Percentiles rank a stretch among this genome's conserved stretches.
These are phyloP conservation scores for Melanophora roralis DNA, from an alignment of 2,888 invertebrate species.

Conservation along the genomic window DNA sequence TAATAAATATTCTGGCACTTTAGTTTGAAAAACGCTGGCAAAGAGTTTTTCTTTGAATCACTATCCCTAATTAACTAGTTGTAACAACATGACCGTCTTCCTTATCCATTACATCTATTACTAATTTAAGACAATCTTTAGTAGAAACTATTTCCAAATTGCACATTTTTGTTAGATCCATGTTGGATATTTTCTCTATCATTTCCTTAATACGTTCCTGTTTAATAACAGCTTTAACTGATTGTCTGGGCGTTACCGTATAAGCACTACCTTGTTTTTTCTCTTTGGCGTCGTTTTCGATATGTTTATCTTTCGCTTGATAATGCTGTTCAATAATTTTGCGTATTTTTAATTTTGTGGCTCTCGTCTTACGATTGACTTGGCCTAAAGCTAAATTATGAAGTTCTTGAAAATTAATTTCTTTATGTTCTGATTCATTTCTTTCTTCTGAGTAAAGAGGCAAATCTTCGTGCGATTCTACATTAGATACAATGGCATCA, in stretches of 20 bases:
- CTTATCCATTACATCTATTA: conserved; percentile 77
- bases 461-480: conserved; percentile 45
- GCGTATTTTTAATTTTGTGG: conserved; percentile 73
- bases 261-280: conserved; percentile 43
- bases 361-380: conserved; percentile 69
- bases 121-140: conserved; percentile 78
- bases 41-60: not conserved
- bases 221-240: conserved; percentile 74
- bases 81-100: conserved; percentile 57
- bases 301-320: conserved; percentile 72
- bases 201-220: conserved; percentile 77
- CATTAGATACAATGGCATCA: conserved; percentile 63
- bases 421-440: conserved; percentile 64
- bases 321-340: conserved; percentile 73
- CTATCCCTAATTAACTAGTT: conserved; percentile 9
- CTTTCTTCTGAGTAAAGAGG: conserved; percentile 5
- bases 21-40: conserved; percentile 13
- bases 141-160: conserved; percentile 78
- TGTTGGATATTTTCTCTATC: conserved; percentile 77
- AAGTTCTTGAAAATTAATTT: conserved; percentile 74
- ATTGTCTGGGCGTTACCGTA: conserved; percentile 57
- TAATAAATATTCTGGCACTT: conserved; percentile 47
- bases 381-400: conserved; percentile 73
- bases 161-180: conserved; percentile 78
- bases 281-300: conserved; percentile 71